Conservation (phyloP, 2,888 invertebrate species). For the Drosophila niveifrons region DNA sequence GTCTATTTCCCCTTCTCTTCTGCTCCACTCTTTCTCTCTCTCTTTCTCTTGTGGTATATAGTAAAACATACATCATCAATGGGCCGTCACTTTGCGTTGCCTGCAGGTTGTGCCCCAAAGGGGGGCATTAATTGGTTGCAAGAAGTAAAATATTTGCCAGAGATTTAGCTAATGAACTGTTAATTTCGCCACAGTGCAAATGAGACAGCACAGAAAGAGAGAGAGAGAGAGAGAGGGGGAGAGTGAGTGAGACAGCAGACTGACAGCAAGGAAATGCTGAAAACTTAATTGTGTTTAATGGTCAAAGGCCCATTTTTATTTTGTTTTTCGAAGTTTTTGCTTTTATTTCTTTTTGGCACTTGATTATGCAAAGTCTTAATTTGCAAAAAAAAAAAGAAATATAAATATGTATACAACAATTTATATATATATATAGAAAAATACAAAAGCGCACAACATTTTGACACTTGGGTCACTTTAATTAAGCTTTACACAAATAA, state of each 20-base stretch:
- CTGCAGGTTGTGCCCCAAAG: conserved; percentile 33
- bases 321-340: conserved; percentile 4
- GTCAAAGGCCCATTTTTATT: conserved; percentile 24
- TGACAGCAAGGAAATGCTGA: conserved; percentile 41
- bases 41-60: background rate
- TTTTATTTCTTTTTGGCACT: conserved; percentile 39
- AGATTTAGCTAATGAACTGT: conserved; percentile 72
- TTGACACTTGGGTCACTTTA: conserved; percentile 43
- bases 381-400: conserved; percentile 38
- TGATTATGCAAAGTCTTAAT: conserved; percentile 79
- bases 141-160: conserved; percentile 69
- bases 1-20: conserved; percentile 3
- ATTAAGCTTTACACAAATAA: conserved; percentile 39
- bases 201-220: conserved; percentile 7
- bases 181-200: conserved; percentile 57
- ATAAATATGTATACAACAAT: too few species aligned
- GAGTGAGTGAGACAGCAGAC: background rate
- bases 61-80: conserved; percentile 68
- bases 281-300: conserved; percentile 73
- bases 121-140: conserved; percentile 48
- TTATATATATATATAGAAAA: background rate
- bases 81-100: conserved; percentile 35
- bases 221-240: background rate
- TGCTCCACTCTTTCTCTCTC: background rate
- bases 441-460: conserved; percentile 16